Evolutionary conservation across 2,888 invertebrate species (phyloP).

Genomic region (Globia sparganii): DNA sequence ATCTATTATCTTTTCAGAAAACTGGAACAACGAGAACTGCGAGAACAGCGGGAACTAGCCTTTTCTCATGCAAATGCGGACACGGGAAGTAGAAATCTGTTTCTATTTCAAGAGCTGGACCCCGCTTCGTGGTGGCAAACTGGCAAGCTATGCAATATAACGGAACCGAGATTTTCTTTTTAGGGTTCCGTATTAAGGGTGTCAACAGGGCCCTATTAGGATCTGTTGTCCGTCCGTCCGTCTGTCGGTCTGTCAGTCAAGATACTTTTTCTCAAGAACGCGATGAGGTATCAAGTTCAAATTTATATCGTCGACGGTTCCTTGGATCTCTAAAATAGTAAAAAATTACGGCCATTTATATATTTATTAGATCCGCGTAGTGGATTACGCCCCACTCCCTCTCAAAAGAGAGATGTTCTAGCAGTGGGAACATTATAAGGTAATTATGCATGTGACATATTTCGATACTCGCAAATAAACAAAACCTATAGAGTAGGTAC

Average conservation of each 20-base stretch:
- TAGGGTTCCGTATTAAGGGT: not conserved
- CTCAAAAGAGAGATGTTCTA: no score
- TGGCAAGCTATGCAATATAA: slow-evolving; percentile 37
- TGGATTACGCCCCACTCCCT: no score
- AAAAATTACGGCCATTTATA: not conserved
- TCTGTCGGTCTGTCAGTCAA: not conserved
- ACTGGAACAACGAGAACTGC: slow-evolving; percentile 44
- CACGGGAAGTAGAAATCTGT: slow-evolving; percentile 45
- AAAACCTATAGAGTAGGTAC: not conserved
- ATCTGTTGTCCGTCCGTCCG: not conserved
- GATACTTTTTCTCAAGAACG: not conserved
- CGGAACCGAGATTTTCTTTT: slow-evolving; percentile 29
- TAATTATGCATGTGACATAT: not conserved
- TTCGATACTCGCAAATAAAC: not conserved
- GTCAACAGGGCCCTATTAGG: no score
- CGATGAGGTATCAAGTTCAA: not conserved
- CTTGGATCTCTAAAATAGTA: not conserved
- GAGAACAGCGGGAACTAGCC: slow-evolving; percentile 32
- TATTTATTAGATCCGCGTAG: no score
- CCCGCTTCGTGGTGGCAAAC: not conserved
- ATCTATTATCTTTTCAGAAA: slow-evolving; percentile 55
- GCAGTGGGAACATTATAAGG: no score
- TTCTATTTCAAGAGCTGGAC: slow-evolving; percentile 50
- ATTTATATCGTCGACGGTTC: not conserved
- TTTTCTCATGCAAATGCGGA: slow-evolving; percentile 61